Evolutionary conservation across 2,888 invertebrate species (phyloP).

Genomic region (Seira ritae): DNA sequence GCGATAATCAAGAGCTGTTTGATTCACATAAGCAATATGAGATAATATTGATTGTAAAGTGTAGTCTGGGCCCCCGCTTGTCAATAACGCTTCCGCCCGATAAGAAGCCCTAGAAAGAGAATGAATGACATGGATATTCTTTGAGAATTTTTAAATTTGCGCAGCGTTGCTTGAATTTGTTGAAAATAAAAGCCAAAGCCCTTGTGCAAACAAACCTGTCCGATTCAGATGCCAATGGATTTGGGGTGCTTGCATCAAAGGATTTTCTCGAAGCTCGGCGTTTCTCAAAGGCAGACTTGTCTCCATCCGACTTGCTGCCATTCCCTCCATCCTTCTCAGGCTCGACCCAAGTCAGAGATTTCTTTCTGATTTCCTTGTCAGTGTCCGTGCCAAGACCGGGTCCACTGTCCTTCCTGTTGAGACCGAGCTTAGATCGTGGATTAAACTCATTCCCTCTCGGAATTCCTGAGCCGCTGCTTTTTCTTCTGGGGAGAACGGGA

Average conservation of each 20-base stretch:
- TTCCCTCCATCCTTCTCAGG: slow-evolving; percentile 63
- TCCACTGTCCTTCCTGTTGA: slow-evolving; percentile 75
- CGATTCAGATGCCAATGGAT: slow-evolving; percentile 41
- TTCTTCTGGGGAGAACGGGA: slow-evolving; percentile 70
- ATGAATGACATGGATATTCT: slow-evolving; percentile 12
- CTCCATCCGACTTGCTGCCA: slow-evolving; percentile 35
- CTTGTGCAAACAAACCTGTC: slow-evolving; percentile 41
- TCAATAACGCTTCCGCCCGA: slow-evolving; percentile 62
- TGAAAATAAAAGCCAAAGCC: background rate
- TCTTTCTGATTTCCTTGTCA: slow-evolving; percentile 74
- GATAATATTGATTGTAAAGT: slow-evolving; percentile 78
- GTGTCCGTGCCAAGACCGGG: slow-evolving; percentile 27
- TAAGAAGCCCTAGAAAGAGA: slow-evolving; percentile 25
- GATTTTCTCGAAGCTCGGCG: slow-evolving; percentile 62
- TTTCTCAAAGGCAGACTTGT: slow-evolving; percentile 54
- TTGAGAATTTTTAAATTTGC: too few relatives aligned
- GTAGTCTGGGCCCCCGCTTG: slow-evolving; percentile 73
- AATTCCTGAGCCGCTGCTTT: slow-evolving; percentile 65
- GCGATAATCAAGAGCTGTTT: slow-evolving; percentile 75
- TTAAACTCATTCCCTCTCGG: slow-evolving; percentile 45
- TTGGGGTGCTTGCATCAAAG: slow-evolving; percentile 45
- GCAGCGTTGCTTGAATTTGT: too few relatives aligned
- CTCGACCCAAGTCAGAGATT: slow-evolving; percentile 77
- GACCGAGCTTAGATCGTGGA: slow-evolving; percentile 71
- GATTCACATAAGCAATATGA: slow-evolving; percentile 79